A percentile compares a stretch with the other conserved stretches of the same genome.
These are phyloP conservation scores for Hirtodrosophila duncani DNA, from an alignment of 2,888 invertebrate species.

Conservation along the genomic window DNA sequence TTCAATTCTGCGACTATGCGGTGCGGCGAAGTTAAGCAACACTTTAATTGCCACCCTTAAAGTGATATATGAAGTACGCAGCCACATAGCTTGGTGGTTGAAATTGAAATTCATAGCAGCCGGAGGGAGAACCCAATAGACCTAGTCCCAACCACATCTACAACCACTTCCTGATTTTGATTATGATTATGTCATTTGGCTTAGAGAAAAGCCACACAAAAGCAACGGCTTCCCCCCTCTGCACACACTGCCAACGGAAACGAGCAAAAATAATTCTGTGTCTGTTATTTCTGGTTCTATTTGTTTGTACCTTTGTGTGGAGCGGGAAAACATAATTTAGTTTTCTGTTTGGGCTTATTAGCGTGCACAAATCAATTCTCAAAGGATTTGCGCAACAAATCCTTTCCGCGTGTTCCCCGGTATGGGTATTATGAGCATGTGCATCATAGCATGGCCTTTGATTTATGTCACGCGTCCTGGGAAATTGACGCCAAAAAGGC, in stretches of 20 bases:
- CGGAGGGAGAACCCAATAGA: not conserved
- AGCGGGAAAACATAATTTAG: conserved; percentile 56
- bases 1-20: conserved; percentile 1
- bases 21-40: conserved; percentile 38
- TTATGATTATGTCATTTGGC: conserved; percentile 68
- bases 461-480: conserved; percentile 71
- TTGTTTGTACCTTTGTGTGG: conserved; percentile 1
- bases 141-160: not conserved
- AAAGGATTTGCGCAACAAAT: conserved; percentile 74
- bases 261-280: conserved; percentile 30
- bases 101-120: conserved; percentile 64
- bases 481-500: conserved; percentile 34
- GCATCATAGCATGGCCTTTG: conserved; percentile 50
- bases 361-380: conserved; percentile 77
- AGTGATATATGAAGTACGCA: not conserved
- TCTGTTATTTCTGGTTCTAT: conserved; percentile 9
- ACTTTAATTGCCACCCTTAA: conserved; percentile 69
- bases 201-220: conserved; percentile 38
- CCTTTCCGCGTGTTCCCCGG: conserved; percentile 31
- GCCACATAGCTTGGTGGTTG: too few relatives aligned
- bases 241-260: conserved; percentile 19
- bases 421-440: conserved; percentile 17
- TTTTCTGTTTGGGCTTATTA: conserved; percentile 68
- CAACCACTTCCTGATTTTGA: conserved; percentile 13
- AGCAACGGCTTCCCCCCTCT: too few relatives aligned